A percentile compares a stretch with the other conserved stretches of the same genome.
Evolutionary conservation across 2,113 vertebrate species (phyloP).

Genomic region (Antennarius striatus): DNA sequence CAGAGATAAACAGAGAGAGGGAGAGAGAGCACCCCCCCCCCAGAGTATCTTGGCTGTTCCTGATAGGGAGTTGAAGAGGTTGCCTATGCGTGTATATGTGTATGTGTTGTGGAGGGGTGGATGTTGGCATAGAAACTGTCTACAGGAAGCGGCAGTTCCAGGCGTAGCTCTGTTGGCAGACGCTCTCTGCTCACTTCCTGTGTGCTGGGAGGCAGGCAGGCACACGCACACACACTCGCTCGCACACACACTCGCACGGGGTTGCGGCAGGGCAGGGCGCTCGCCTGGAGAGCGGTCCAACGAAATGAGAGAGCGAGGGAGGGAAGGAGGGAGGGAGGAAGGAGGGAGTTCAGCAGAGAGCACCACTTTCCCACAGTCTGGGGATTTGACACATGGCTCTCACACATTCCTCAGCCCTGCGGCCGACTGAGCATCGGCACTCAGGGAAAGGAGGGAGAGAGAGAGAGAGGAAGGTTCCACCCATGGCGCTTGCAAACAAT

Average conservation of each 20-base stretch:
- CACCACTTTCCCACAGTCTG: slow-evolving; percentile 99
- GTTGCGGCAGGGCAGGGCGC: slow-evolving; percentile 83
- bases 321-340: slow-evolving; percentile 48
- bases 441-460: slow-evolving; percentile 52
- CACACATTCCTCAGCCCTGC: slow-evolving; percentile 93
- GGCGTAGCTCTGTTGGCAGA: slow-evolving; percentile 81
- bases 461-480: slow-evolving; percentile 77
- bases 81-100: slow-evolving; percentile 13
- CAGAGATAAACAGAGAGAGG: slow-evolving; percentile 59
- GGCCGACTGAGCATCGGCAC: slow-evolving; percentile 79
- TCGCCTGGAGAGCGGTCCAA: slow-evolving; percentile 86
- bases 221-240: slow-evolving; percentile 35
- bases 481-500: slow-evolving; percentile 79
- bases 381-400: slow-evolving; percentile 97
- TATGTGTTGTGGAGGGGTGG: slow-evolving; percentile 43
- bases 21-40: slow-evolving; percentile 54
- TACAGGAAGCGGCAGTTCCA: slow-evolving; percentile 82
- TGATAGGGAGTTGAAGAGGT: slow-evolving; percentile 42
- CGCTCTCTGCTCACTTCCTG: slow-evolving; percentile 83
- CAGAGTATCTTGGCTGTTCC: slow-evolving; percentile 40
- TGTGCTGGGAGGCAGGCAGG: slow-evolving; percentile 64
- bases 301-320: slow-evolving; percentile 62
- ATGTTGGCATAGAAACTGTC: slow-evolving; percentile 79
- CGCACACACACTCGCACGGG: slow-evolving; percentile 52
- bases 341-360: slow-evolving; percentile 87